Evolutionary conservation across 2,113 vertebrate species (phyloP).

Genomic region (Calidris pugnax): DNA sequence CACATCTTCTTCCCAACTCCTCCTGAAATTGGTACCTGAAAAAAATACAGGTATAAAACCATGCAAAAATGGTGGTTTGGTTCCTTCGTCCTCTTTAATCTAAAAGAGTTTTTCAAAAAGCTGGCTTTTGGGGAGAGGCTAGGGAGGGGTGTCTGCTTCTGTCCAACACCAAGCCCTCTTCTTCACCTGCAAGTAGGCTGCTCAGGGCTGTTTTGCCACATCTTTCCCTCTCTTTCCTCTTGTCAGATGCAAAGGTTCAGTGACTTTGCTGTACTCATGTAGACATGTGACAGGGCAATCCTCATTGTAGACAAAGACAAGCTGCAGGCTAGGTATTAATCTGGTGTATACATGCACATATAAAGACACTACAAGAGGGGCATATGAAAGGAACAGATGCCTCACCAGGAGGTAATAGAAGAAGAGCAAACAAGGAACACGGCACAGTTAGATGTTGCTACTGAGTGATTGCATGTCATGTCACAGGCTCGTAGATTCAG

Average conservation of each 20-base stretch:
- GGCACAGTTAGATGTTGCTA: neutral
- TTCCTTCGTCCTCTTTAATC: neutral
- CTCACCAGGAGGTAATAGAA: neutral
- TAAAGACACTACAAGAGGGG: neutral
- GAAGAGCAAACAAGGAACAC: neutral
- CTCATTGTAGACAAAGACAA: neutral
- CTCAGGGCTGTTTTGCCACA: neutral
- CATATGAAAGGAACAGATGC: neutral
- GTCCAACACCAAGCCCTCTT: neutral
- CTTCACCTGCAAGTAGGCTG: neutral
- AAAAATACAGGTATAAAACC: fast-evolving
- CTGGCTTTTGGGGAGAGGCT: neutral
- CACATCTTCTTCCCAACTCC: neutral
- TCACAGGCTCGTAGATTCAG: neutral
- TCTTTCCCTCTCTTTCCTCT: neutral
- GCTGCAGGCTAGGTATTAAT: neutral
- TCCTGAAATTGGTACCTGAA: neutral
- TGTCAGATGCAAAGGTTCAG: neutral
- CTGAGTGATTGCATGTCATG: neutral
- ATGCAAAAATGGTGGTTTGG: neutral
- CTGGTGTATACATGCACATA: neutral
- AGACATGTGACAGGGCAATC: neutral
- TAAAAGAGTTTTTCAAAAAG: neutral
- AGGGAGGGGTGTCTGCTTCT: neutral
- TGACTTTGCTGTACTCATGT: neutral